phyloP scores from a whole-genome alignment of 2,797 vertebrate species.

The Atherinosoma microstoma region DNA sequence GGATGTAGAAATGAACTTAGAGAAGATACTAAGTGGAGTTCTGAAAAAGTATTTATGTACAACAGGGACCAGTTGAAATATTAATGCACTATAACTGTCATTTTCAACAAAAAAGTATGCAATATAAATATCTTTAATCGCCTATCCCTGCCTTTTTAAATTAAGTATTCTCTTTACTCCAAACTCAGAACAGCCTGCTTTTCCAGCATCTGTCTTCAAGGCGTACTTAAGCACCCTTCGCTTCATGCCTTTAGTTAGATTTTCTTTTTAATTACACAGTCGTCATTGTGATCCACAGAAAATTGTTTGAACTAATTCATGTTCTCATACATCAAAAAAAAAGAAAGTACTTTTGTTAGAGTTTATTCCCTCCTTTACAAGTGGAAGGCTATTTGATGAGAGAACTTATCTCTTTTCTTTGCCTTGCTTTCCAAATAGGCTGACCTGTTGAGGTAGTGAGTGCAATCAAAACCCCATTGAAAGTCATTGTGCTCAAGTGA shows the following conservation, averaged over 20 bases:
- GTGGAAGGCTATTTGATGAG: constrained; percentile 23
- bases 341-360: constrained; percentile 10
- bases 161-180: neutral
- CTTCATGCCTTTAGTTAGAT: neutral
- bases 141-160: neutral
- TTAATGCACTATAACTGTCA: neutral
- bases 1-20: no score
- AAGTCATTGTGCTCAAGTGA: constrained; percentile 35
- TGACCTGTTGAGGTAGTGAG: constrained; percentile 34
- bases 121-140: neutral
- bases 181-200: neutral
- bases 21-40: no score
- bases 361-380: constrained; percentile 5
- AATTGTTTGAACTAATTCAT: constrained; percentile 6
- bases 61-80: neutral
- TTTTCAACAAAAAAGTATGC: neutral
- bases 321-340: neutral
- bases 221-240: neutral
- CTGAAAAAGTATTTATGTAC: no score
- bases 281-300: constrained; percentile 2
- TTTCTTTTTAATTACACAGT: neutral
- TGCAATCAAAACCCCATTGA: constrained; percentile 45
- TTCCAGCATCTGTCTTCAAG: neutral
- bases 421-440: constrained; percentile 8
- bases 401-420: constrained; percentile 6